Percentiles rank a stretch among this genome's conserved stretches.
Evolutionary conservation across 2,113 vertebrate species (phyloP).

Genomic region (Chamaea fasciata): DNA sequence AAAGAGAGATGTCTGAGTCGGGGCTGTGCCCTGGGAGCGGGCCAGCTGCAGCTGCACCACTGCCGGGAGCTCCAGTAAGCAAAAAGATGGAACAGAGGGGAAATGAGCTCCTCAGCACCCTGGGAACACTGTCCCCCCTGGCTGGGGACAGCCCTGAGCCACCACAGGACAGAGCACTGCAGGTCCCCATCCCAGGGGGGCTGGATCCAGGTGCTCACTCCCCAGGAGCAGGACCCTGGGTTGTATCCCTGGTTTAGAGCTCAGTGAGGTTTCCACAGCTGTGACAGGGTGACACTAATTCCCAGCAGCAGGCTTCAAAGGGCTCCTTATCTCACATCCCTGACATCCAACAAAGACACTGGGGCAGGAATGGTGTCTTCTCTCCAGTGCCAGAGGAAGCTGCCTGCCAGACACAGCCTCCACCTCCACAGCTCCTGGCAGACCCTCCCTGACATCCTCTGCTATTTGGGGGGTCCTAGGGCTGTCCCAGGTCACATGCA

Average conservation of each 20-base stretch:
- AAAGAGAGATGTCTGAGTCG: background rate
- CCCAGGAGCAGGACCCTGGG: background rate
- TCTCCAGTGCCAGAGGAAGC: background rate
- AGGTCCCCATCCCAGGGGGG: background rate
- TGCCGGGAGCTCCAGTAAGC: background rate
- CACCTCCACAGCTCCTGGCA: rapidly evolving
- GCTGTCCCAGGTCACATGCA: background rate
- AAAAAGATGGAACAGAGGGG: background rate
- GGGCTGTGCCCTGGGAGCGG: background rate
- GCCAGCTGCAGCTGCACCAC: background rate
- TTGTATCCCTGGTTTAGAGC: background rate
- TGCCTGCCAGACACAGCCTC: background rate
- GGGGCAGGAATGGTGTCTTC: background rate
- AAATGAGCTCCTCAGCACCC: background rate
- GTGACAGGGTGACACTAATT: background rate
- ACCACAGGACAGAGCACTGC: rapidly evolving
- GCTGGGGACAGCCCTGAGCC: background rate
- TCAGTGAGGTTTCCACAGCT: background rate
- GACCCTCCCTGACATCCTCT: background rate
- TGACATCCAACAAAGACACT: background rate
- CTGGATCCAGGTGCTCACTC: background rate
- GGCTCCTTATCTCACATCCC: background rate
- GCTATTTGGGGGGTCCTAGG: rapidly evolving
- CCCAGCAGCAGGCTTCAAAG: background rate
- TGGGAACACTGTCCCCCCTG: rapidly evolving